Conservation (phyloP, 2,888 invertebrate species). For the Metellina segmentata region DNA sequence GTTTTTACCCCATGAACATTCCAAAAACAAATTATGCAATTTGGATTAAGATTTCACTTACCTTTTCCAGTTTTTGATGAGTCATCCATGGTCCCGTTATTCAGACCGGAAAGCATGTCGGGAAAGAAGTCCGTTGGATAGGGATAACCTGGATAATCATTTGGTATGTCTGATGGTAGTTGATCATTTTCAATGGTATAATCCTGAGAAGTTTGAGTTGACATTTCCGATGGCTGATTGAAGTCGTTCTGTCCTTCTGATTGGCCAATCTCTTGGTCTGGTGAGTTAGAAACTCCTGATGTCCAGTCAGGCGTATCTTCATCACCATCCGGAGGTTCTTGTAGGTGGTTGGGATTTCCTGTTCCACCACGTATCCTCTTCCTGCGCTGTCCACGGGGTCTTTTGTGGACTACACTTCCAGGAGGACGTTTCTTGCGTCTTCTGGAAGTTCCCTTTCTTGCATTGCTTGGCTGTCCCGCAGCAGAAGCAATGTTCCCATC, state of each 20-base stretch:
- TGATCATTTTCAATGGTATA: not conserved
- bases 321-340: not conserved
- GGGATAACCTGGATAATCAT: not conserved
- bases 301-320: not conserved
- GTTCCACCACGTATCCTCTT: not conserved
- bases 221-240: not conserved
- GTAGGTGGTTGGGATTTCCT: not conserved
- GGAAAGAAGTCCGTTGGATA: not conserved
- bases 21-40: not conserved
- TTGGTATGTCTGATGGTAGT: not conserved
- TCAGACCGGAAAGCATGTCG: constrained; percentile 6
- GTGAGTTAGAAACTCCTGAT: no score
- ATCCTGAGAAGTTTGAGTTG: not conserved
- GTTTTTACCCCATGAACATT: no score
- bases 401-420: not conserved
- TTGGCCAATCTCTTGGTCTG: no score
- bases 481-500: not conserved
- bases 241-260: not conserved
- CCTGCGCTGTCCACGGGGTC: not conserved
- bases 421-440: not conserved
- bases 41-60: not conserved
- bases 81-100: not conserved
- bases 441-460: not conserved
- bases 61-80: not conserved
- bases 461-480: not conserved